Percentiles rank a stretch among this genome's conserved stretches.
These are phyloP conservation scores for Corythoichthys haematopterus DNA, from an alignment of 2,113 vertebrate genomes.

Conservation along the genomic window DNA sequence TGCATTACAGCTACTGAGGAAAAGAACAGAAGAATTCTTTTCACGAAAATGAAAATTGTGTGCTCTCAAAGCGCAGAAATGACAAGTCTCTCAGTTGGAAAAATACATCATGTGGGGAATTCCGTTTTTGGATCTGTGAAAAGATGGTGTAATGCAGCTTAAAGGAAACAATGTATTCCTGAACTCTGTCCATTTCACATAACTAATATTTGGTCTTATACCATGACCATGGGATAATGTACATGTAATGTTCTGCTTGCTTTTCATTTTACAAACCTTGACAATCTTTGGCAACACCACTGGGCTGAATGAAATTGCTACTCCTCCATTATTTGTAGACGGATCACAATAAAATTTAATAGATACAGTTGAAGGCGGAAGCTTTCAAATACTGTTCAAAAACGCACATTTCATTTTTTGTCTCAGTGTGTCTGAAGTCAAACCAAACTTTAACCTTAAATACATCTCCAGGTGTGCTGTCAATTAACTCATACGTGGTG, in stretches of 20 bases:
- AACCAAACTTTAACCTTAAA: too few relatives aligned
- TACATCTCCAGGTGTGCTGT: too few relatives aligned
- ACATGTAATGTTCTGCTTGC: neutral
- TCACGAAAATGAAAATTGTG: neutral
- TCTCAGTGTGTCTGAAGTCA: too few relatives aligned
- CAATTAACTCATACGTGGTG: too few relatives aligned
- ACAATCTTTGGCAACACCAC: neutral
- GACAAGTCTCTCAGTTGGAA: conserved; percentile 4
- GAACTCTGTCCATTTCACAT: neutral
- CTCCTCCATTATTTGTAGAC: too few relatives aligned
- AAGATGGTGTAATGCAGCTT: neutral
- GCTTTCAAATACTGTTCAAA: too few relatives aligned
- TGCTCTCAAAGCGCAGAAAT: neutral
- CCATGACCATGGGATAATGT: neutral
- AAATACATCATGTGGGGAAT: neutral
- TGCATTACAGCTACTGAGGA: conserved; percentile 11
- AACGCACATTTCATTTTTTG: too few relatives aligned
- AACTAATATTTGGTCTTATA: neutral
- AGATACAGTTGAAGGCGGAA: too few relatives aligned
- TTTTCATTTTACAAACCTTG: neutral
- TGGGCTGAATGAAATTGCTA: neutral
- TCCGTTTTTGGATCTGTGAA: conserved; percentile 10
- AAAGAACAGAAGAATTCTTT: neutral
- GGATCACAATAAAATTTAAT: too few relatives aligned
- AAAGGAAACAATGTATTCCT: neutral